Evolutionary conservation across 1,140 invertebrate genomes (phyloP), one percentile per base, ranked within the genome.

Genomic region (Vanessa atalanta): DNA sequence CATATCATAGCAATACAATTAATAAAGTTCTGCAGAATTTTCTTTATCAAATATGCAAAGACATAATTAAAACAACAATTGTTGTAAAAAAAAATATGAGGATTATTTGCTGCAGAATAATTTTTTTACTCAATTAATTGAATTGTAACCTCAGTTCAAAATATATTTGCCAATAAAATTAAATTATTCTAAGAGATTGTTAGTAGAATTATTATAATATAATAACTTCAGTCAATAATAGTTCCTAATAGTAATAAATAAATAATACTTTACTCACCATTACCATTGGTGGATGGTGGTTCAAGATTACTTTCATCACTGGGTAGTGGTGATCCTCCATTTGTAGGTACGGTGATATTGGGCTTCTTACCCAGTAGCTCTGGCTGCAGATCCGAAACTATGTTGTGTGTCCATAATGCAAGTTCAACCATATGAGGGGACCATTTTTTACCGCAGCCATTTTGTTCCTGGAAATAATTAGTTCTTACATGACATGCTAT

Each of bases 351-450:
- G 6, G 81, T 70, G 6, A 80, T 37, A 43, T 75, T 84, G 26
- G 96, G 97, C 89, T 97, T 96, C 76, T 95, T 95, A 75, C 97
- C 95, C 20, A 98, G 93, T 70, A 98, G 91, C 83, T 97, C 95
- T 43, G 97, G 97, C 87, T 97, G 96, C 78, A 97, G 87, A 79
- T 98, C 97, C 53, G 95, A 95, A 61, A 97, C 95, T 47, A 98
- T 95, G 86, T 96, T 97, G 91, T 98, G 97, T 70, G 97, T 96
- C 97, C 97, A 99, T 57, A 99, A 87, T 7, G 97, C 97, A 79
- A 98, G 88, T 90, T 99, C 98, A 31, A 99, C 97, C 86, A 95
- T 94, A 91, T 97, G 97, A n/a, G 97, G 96, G 72, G 95, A 97
- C 97, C 97, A 98, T 83, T 93, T 90, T 48, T 91, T 93, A 50